Evolutionary conservation across 2,113 vertebrate genomes (phyloP), one percentile per base, ranked within the genome.

Genomic region (Corythaixoides concolor): DNA sequence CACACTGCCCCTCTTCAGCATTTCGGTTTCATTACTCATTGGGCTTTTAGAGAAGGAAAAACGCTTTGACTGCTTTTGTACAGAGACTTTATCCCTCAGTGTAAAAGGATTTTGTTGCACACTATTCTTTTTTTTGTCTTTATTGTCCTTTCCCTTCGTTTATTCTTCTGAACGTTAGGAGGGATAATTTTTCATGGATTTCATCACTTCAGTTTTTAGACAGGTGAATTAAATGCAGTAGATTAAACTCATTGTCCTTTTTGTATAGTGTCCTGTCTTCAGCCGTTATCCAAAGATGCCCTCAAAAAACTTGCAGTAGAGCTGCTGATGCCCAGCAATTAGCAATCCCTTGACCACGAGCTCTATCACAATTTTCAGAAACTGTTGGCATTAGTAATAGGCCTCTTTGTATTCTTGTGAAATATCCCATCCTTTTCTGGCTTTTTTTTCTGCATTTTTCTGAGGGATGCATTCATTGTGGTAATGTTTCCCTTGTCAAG

Each of bases 161-260:
- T 87, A 2, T 41, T 93, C 67, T 90, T 91, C 80, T 75, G 60
- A 69, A 92, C 80, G 53, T 45, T 56, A 50, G 81, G 64, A 78
- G 66, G 47, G 77, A 82, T 93, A 87, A 88, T 89, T 96, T 93
- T 83, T 82, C 60, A 82, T 95, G 73, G 76, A 67, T 95, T 87
- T 81, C 27, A 91, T 91, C 0, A 77, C 58, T 85, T n/a, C 30
- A 53, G 21, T 56, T 96, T 90, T 91, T 91, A 85, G 81, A 80
- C 73, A 23, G 35, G 45, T 58, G 77, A 91, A 94, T 91, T 85
- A 72, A 81, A 92, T 45, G 76, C 66, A 53, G 35, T 78, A 35
- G 55, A 88, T 96, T 17, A 64, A 74, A 47, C 45, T 85, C 32
- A 85, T 93, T 95, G 74, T 91, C 67, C 50, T 85, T 88, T 88